These are phyloP conservation scores for Fulmarus glacialis DNA, from an alignment of 2,113 vertebrate genomes.

Conservation along the genomic window DNA sequence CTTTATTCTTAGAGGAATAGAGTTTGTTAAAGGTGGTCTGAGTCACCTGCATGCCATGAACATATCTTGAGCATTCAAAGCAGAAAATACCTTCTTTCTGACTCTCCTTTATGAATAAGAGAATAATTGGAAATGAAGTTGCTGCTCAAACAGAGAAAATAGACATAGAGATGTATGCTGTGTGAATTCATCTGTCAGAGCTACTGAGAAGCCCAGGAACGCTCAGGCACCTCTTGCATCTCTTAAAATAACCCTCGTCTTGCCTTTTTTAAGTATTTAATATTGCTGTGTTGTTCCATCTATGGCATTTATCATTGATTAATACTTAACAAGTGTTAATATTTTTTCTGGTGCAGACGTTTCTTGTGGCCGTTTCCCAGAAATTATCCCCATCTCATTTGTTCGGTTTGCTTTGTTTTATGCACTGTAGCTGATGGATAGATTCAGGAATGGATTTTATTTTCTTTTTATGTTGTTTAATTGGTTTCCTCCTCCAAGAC, in stretches of 20 bases:
- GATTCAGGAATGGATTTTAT: slow-evolving; percentile 34
- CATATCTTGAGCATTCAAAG: neutral
- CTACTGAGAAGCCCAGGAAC: neutral
- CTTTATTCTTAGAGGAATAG: neutral
- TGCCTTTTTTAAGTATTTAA: neutral
- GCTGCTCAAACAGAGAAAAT: neutral
- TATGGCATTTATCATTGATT: slow-evolving; percentile 28
- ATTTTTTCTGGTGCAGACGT: neutral
- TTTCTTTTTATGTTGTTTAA: slow-evolving; percentile 42
- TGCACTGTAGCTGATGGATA: slow-evolving; percentile 1
- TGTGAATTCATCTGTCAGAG: neutral
- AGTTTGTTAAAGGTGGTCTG: neutral
- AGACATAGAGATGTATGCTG: neutral
- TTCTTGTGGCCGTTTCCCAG: slow-evolving; percentile 2
- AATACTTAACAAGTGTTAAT: slow-evolving; percentile 46
- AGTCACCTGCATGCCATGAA: neutral
- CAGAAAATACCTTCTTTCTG: slow-evolving; percentile 2
- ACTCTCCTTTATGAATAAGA: neutral
- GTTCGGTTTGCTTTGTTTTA: neutral
- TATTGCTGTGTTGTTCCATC: neutral
- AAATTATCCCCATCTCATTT: neutral
- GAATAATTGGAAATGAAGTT: slow-evolving; percentile 17
- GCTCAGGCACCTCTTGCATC: neutral
- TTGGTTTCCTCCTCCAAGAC: slow-evolving; percentile 45
- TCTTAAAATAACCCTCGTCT: slow-evolving; percentile 8